Conservation (phyloP, 1,140 invertebrate genomes). For the Cyphomyrmex costatus region DNA sequence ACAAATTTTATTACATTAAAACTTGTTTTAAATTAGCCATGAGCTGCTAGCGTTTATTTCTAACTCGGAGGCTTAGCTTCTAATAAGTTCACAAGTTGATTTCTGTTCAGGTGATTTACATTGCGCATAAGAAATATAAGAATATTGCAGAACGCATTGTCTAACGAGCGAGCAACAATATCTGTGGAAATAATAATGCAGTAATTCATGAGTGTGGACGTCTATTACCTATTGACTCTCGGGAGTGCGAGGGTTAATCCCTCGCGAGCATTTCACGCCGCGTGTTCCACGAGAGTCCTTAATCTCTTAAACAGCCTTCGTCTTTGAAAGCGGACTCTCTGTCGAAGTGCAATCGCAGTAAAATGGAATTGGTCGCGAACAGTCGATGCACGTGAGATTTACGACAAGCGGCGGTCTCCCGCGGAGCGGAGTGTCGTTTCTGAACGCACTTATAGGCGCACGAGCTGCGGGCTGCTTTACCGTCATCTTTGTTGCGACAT, state of each 20-base stretch:
- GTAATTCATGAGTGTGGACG: constrained; percentile 33
- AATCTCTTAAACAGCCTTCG: constrained; percentile 46
- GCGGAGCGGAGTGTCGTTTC: constrained; percentile 43
- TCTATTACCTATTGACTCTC: constrained; percentile 44
- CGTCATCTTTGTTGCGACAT: constrained; percentile 66
- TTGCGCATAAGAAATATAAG: not conserved
- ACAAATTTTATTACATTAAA: not conserved
- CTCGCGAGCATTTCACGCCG: constrained; percentile 10
- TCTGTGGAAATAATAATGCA: constrained; percentile 40
- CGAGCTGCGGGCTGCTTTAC: constrained; percentile 2
- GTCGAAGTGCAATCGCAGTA: constrained; percentile 44
- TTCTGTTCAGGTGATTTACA: not conserved
- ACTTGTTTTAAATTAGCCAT: not conserved
- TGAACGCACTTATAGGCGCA: constrained; percentile 35
- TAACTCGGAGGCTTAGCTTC: not conserved
- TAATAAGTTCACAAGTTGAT: not conserved
- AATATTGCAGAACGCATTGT: constrained; percentile 5
- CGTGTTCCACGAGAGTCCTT: constrained; percentile 31
- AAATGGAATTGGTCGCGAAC: constrained; percentile 46
- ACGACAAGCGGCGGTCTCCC: constrained; percentile 26
- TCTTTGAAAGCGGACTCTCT: constrained; percentile 33
- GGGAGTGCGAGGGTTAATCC: constrained; percentile 33
- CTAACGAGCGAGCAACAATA: not conserved
- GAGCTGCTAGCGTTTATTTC: not conserved
- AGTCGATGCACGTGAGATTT: constrained; percentile 45